These are phyloP conservation scores for Plecotus auritus DNA, from an alignment of 2,113 vertebrate genomes.

Conservation along the genomic window DNA sequence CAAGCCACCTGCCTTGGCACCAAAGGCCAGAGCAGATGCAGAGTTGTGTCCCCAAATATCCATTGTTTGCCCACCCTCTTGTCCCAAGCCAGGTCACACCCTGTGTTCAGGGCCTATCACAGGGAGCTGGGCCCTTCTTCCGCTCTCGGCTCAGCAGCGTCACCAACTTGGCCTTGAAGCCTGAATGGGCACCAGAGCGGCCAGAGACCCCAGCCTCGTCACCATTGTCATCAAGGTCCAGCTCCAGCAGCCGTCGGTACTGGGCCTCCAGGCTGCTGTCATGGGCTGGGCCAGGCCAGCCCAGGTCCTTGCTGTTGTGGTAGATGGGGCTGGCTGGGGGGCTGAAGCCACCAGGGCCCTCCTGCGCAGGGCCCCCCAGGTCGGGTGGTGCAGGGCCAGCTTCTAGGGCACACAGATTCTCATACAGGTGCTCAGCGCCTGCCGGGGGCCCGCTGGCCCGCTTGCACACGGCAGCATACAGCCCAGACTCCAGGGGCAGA, in stretches of 20 bases:
- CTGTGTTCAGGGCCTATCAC: conserved; percentile 70
- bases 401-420: conserved; percentile 75
- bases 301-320: conserved; percentile 58
- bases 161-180: conserved; percentile 80
- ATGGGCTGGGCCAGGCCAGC: not conserved
- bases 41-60: not conserved
- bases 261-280: conserved; percentile 67
- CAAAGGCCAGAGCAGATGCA: not conserved
- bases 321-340: conserved; percentile 54
- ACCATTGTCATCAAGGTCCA: conserved; percentile 25
- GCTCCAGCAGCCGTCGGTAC: conserved; percentile 50
- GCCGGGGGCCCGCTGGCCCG: not conserved
- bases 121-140: conserved; percentile 45
- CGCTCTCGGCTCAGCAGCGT: conserved; percentile 78
- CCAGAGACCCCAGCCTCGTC: not conserved
- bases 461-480: conserved; percentile 59
- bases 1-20: not conserved
- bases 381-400: rapidly evolving
- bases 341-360: conserved; percentile 33
- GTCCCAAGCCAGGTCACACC: too few species aligned
- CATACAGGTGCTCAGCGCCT: conserved; percentile 74
- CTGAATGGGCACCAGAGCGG: conserved; percentile 12
- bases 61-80: not conserved
- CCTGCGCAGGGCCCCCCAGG: not conserved
- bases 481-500: not conserved